Percentiles rank a stretch among this genome's conserved stretches.
These are phyloP conservation scores for Neotragus moschatus DNA, from an alignment of 2,113 vertebrate genomes.

Conservation along the genomic window DNA sequence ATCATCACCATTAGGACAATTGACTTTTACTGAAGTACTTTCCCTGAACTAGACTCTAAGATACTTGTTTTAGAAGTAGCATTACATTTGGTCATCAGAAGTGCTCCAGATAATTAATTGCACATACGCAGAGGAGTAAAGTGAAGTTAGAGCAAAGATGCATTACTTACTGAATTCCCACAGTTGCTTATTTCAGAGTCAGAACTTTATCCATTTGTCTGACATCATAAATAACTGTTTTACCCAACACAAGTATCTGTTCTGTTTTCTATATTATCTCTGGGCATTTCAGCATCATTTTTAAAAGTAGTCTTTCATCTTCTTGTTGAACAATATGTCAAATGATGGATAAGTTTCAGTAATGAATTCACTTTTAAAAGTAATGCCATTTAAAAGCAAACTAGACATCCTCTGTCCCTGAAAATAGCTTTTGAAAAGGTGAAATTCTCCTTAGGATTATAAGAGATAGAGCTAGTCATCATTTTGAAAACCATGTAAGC, in stretches of 20 bases:
- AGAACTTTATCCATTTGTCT: not conserved
- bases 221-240: not conserved
- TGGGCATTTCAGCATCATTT: not conserved
- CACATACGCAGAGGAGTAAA: not conserved
- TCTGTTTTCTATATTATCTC: not conserved
- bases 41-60: not conserved
- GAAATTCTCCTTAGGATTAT: not conserved
- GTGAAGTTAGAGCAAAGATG: not conserved
- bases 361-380: not conserved
- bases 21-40: not conserved
- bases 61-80: not conserved
- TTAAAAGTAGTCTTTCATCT: not conserved
- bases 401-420: not conserved
- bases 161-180: not conserved
- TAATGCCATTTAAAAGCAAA: not conserved
- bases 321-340: not conserved
- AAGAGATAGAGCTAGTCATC: not conserved
- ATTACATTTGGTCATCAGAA: not conserved
- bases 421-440: not conserved
- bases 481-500: not conserved
- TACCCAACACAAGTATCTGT: not conserved
- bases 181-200: not conserved
- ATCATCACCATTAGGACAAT: rapidly evolving
- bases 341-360: not conserved
- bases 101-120: not conserved